These are phyloP conservation scores for Mamestra configurata DNA, from an alignment of 1,140 invertebrate species.

Conservation along the genomic window DNA sequence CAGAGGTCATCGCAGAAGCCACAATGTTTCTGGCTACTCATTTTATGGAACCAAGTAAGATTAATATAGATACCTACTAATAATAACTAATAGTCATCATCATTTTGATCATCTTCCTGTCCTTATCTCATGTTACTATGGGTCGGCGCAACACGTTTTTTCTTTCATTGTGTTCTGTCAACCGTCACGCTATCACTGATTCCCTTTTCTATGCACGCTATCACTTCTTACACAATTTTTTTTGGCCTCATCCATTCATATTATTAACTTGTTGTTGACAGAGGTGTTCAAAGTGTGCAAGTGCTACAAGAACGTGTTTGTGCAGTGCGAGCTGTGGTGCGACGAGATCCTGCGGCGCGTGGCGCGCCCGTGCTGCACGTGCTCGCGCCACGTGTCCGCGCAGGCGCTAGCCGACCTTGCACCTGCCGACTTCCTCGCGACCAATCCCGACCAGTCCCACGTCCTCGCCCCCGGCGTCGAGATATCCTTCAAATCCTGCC, in stretches of 20 bases:
- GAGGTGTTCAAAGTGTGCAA: conserved; percentile 81
- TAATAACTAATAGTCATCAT: too few relatives aligned
- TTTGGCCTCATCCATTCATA: too few relatives aligned
- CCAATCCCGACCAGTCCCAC: conserved; percentile 58
- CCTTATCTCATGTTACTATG: too few relatives aligned
- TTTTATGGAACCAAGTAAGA: conserved; percentile 76
- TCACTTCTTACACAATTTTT: too few relatives aligned
- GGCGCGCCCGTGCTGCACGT: conserved; percentile 72
- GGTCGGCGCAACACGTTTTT: too few relatives aligned
- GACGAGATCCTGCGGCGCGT: conserved; percentile 77
- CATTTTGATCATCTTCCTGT: too few relatives aligned
- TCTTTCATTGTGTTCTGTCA: too few relatives aligned
- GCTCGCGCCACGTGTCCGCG: conserved; percentile 73
- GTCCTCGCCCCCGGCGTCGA: conserved; percentile 65
- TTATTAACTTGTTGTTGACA: too few relatives aligned
- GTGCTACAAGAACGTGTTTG: conserved; percentile 82
- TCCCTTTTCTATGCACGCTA: too few relatives aligned
- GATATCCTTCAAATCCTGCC: conserved; percentile 69
- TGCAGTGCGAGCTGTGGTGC: conserved; percentile 82
- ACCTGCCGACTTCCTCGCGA: conserved; percentile 55
- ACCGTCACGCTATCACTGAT: too few relatives aligned
- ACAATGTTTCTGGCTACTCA: conserved; percentile 76
- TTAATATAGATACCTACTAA: too few relatives aligned
- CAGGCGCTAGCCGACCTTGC: conserved; percentile 68
- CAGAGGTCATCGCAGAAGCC: conserved; percentile 78